Percentiles rank a stretch among this genome's conserved stretches.
Conservation (phyloP, 2,888 invertebrate species). For the Harpagoxenus sublaevis region DNA sequence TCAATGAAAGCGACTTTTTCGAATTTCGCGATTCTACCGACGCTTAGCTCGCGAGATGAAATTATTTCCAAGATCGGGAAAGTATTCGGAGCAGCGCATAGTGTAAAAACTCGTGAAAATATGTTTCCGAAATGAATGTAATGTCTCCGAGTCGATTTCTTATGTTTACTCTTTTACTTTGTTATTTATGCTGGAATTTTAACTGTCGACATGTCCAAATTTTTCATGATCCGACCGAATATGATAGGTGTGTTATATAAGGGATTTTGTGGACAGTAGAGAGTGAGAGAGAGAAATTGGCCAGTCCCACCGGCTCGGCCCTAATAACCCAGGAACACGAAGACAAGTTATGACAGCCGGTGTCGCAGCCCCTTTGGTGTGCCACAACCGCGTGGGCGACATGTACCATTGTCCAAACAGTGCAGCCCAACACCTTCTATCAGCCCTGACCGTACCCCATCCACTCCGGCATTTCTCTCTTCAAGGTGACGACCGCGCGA, state of each 20-base stretch:
- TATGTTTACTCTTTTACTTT: conserved; percentile 6
- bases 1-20: not conserved
- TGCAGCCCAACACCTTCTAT: conserved; percentile 66
- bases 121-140: not conserved
- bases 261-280: not conserved
- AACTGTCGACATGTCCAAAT: conserved; percentile 9
- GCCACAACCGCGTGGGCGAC: conserved; percentile 76
- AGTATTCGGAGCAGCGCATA: not conserved
- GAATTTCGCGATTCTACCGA: not conserved
- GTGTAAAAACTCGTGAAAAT: conserved; percentile 4
- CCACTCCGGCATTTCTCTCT: conserved; percentile 21
- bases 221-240: conserved; percentile 11
- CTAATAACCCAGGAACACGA: conserved; percentile 82
- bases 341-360: conserved; percentile 80
- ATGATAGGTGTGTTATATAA: not conserved
- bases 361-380: conserved; percentile 75
- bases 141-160: conserved; percentile 16
- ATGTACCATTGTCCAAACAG: conserved; percentile 79
- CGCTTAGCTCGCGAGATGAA: not conserved
- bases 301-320: conserved; percentile 76
- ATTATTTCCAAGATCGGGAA: not conserved
- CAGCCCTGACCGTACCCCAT: conserved; percentile 42
- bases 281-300: conserved; percentile 62
- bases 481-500: conserved; percentile 55
- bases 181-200: conserved; percentile 10